phyloP scores from a whole-genome alignment of 2,113 vertebrate species.

The Paraplagusia blochii region DNA sequence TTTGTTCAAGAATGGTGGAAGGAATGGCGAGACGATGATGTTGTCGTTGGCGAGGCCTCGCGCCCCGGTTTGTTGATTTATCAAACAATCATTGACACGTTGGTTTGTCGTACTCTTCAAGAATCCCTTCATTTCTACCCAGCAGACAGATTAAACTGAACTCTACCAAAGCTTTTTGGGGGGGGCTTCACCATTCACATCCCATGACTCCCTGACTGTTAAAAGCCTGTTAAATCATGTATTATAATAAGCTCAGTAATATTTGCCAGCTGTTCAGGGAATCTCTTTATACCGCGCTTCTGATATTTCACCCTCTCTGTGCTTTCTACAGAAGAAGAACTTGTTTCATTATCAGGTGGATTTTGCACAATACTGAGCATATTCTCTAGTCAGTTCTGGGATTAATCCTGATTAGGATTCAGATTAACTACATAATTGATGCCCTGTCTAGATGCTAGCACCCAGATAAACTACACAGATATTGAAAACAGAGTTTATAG shows the following conservation, averaged over 20 bases:
- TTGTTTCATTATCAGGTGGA: conserved; percentile 3
- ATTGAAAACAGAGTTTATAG: no score
- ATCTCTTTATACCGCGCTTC: not conserved
- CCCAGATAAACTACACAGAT: not conserved
- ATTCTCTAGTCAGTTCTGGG: conserved; percentile 29
- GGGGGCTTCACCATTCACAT: not conserved
- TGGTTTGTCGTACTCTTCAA: conserved; percentile 24
- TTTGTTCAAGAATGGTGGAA: conserved; percentile 34
- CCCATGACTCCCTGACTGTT: not conserved
- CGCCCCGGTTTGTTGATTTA: conserved; percentile 41
- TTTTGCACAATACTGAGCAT: conserved; percentile 40
- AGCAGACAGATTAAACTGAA: not conserved
- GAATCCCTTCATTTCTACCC: conserved; percentile 27
- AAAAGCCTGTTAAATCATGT: conserved; percentile 4
- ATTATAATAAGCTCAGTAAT: conserved; percentile 20
- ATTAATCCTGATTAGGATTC: conserved; percentile 41
- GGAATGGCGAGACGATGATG: conserved; percentile 41
- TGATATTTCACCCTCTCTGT: not conserved
- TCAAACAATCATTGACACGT: conserved; percentile 44
- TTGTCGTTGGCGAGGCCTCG: conserved; percentile 44
- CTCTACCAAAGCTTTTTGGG: not conserved
- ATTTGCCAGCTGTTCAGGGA: conserved; percentile 3
- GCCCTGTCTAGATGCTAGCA: conserved; percentile 25
- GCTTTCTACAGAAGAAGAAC: not conserved
- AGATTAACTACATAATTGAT: conserved; percentile 38